These are phyloP conservation scores for Dendrophyllia cribrosa DNA, from an alignment of 64 coral and sea anemone genomes.

Conservation along the genomic window DNA sequence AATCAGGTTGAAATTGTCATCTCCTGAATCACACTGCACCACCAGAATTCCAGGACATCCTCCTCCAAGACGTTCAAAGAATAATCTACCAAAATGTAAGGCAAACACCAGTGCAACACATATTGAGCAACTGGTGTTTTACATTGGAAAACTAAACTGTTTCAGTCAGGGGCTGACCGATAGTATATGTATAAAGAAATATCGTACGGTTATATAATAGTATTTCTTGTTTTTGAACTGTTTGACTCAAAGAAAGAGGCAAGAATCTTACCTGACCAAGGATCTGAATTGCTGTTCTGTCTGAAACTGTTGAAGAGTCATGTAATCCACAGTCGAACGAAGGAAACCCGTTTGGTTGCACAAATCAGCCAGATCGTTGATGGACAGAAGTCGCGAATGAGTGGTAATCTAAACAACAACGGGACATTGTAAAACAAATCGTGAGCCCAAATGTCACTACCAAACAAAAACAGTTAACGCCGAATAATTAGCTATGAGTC, in stretches of 20 bases:
- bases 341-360: conserved; percentile 41
- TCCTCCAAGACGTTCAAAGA: conserved; percentile 57
- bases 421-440: background rate
- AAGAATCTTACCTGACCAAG: conserved; percentile 56
- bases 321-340: conserved; percentile 49
- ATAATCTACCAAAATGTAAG: conserved; percentile 21
- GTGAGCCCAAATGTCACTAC: background rate
- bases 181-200: too few relatives aligned
- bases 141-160: too few relatives aligned
- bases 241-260: background rate
- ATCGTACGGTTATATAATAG: too few relatives aligned
- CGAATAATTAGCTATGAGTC: background rate
- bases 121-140: too few relatives aligned
- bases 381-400: conserved; percentile 76
- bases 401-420: conserved; percentile 60
- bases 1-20: conserved; percentile 86
- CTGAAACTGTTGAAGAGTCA: conserved; percentile 86
- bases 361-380: conserved; percentile 62
- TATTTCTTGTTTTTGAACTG: too few relatives aligned
- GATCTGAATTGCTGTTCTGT: conserved; percentile 79
- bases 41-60: conserved; percentile 67
- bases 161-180: too few relatives aligned
- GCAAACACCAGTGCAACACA: background rate
- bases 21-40: conserved; percentile 86
- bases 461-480: background rate